Evolutionary conservation across 2,888 invertebrate genomes (phyloP).

Genomic region (Trichopria drosophilae): DNA sequence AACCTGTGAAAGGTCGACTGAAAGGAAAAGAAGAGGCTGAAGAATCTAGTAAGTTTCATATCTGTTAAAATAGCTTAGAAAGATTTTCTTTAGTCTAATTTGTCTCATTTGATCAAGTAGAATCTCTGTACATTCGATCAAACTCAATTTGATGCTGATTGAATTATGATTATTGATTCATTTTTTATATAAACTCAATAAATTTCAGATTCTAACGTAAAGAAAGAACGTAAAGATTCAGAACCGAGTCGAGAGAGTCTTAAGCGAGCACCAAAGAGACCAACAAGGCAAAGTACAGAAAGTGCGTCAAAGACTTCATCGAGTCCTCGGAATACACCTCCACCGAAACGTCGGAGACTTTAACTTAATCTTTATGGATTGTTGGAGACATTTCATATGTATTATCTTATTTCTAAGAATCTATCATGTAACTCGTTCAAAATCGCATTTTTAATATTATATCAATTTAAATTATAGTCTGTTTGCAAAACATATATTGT

Average conservation of each 20-base stretch:
- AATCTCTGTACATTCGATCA: background rate
- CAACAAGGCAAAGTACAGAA: slow-evolving; percentile 55
- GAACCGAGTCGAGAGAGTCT: slow-evolving; percentile 53
- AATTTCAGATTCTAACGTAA: slow-evolving; percentile 39
- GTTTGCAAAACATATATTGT: too few relatives aligned
- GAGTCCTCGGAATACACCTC: slow-evolving; percentile 56
- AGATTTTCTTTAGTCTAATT: background rate
- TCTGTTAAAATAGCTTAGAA: background rate
- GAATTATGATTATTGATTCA: slow-evolving; percentile 4
- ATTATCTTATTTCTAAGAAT: too few relatives aligned
- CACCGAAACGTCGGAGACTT: slow-evolving; percentile 54
- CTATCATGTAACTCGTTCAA: too few relatives aligned
- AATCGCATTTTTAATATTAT: too few relatives aligned
- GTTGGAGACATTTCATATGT: too few relatives aligned
- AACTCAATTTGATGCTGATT: background rate
- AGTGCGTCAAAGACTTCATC: slow-evolving; percentile 52
- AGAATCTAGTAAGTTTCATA: slow-evolving; percentile 40
- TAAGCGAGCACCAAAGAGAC: slow-evolving; percentile 53
- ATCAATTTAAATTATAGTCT: too few relatives aligned
- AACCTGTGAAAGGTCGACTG: slow-evolving; percentile 52
- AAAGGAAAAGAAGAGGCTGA: slow-evolving; percentile 55
- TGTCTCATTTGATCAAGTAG: background rate
- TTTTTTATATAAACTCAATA: slow-evolving; percentile 1
- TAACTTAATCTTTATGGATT: slow-evolving; percentile 36
- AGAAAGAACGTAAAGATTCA: slow-evolving; percentile 55